Base-by-base conservation (phyloP, 2,113 vertebrate species). In the Galbula dea region DNA sequence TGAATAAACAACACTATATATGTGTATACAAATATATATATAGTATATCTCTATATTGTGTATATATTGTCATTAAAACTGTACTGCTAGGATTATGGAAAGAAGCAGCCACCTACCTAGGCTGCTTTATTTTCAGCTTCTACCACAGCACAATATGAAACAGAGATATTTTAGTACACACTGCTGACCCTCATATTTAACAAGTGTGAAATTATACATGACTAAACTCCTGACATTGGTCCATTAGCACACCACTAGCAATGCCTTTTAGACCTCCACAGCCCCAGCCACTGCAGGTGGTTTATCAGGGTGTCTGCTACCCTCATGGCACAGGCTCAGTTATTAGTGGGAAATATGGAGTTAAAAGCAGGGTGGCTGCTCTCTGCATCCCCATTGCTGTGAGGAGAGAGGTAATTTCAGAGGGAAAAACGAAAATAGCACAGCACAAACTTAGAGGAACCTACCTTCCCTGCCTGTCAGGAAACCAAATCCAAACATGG, bases 401-500 rank as follows among this genome's bases (percentile, higher is more conserved):
- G 32, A 71, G 23, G 19, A 80, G 36, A 73, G 29, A 58, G 43
- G 22, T 14, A 27, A 29, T 74, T 91, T 76, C 29, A 58, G 71
- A 80, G 18, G 11, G 37, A 29, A 65, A 85, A 93, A 69, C 71
- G 63, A n/a, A 93, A 93, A 69, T 11, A 83, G 17, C 15, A 37
- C 46, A 87, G 36, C 27, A 89, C 43, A 76, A 55, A 79, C 62
- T 66, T 24, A 76, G 55, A 89, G 54, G 58, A 93, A 94, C 62
- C 74, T n/a, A 69, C 68, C 36, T 72, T 89, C 65, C 32, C 32
- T 69, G 54, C 30, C 26, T 63, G 32, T 32, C 65, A 88, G 79
- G 55, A 89, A 95, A 86, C 46, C 61, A 81, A 83, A 94, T 83
- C 71, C 75, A 88, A 89, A 46, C 57, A 94, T 71, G 93, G 73